Base-by-base conservation (phyloP, 2,113 vertebrate genomes). In the Melanotaenia duboulayi region DNA sequence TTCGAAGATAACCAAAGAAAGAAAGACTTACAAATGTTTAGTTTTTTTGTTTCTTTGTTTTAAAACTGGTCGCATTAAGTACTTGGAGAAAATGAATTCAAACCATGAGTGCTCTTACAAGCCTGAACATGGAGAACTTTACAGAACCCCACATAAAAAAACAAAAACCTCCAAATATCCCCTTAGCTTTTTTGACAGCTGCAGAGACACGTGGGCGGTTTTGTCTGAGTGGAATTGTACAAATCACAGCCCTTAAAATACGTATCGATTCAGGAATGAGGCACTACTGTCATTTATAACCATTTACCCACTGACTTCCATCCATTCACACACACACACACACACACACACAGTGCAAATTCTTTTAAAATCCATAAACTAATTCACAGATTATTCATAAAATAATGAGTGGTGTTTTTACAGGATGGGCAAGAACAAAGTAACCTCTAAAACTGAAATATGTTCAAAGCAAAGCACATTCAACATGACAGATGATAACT, bases 191-290 rank as follows among this genome's bases (percentile, higher is more conserved):
- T 57, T 4, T 1, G 4, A 48, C 14, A 74, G 44, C n/a, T 80
- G 16, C 16, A 40, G 61, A 59, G 22, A 78, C 22, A 37, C 24
- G 12, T 48, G 17, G 44, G 52, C 28, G 16, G 25, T 68, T 73
- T 39, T 25, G 10, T 37, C 25, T 56, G 52, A 56, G 51, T 25
- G 42, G 58, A 49, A 20, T 0, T 58, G 44, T 49, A 44, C 17
- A 51, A 42, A 25, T 65, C 57, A 81, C 25, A 84, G 71, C 71
- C 76, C 63, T 74, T 59, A 55, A 3, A 73, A 69, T 57, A 71
- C 32, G 71, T 72, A 65, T 32, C 84, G 55, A 71, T 81, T 68
- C 32, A 74, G 54, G 68, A 84, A 77, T 56, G 70, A 85, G 84
- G 83, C 86, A 82, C 71, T 82, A 76, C 46, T 61, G 32, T 75